These are phyloP conservation scores for Threskiornis aethiopicus DNA, from an alignment of 2,797 vertebrate species.

Conservation along the genomic window DNA sequence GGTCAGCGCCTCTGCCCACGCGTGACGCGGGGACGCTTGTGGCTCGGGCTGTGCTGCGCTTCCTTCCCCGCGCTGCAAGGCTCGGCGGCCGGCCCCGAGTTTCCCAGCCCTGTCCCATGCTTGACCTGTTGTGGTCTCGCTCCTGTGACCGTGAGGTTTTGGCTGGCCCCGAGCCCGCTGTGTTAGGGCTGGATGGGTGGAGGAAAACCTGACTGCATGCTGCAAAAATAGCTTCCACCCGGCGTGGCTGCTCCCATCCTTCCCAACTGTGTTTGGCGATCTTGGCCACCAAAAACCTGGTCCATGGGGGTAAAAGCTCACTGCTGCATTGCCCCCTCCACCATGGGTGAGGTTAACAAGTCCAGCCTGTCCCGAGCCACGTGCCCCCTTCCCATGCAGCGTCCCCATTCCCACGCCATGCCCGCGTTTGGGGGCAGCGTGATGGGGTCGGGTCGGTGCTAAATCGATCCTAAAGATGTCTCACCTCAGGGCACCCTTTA, in stretches of 20 bases:
- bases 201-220: not conserved
- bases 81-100: not conserved
- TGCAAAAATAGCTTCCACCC: not conserved
- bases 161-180: not conserved
- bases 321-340: not conserved
- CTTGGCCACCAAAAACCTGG: not conserved
- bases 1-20: not conserved
- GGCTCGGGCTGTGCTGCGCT: not conserved
- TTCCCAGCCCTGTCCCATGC: not conserved
- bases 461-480: not conserved
- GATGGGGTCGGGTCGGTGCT: not conserved
- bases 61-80: not conserved
- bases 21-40: fast-evolving
- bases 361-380: not conserved
- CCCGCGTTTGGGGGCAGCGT: fast-evolving
- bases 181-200: not conserved
- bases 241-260: not conserved
- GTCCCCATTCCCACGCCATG: fast-evolving
- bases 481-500: not conserved
- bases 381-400: not conserved
- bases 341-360: not conserved
- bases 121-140: not conserved
- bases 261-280: fast-evolving
- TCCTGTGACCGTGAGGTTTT: not conserved
- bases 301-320: not conserved